These are phyloP conservation scores for Dynastes maya DNA, from an alignment of 2,888 invertebrate genomes.

Conservation along the genomic window DNA sequence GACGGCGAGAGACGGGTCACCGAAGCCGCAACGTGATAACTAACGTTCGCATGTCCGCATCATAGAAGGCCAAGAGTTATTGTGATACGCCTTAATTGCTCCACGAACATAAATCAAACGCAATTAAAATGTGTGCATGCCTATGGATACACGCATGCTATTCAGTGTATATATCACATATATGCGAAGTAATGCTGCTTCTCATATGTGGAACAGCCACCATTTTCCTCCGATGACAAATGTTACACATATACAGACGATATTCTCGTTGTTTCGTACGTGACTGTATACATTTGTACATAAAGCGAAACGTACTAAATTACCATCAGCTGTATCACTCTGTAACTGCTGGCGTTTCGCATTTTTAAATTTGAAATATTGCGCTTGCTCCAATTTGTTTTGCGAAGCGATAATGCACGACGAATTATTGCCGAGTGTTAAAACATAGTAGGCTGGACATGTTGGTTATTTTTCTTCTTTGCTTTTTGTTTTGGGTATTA, in stretches of 20 bases:
- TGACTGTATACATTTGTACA: not conserved
- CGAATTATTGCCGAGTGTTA: no score
- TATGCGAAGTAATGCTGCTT: slow-evolving; percentile 25
- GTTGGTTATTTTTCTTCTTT: no score
- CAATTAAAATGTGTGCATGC: slow-evolving; percentile 27
- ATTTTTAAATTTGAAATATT: slow-evolving; percentile 10
- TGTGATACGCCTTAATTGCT: slow-evolving; percentile 32
- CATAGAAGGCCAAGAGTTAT: slow-evolving; percentile 8
- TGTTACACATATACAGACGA: not conserved
- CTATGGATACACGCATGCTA: not conserved
- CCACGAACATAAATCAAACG: slow-evolving; percentile 28
- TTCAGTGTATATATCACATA: not conserved
- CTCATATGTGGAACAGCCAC: not conserved
- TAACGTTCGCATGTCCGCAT: slow-evolving; percentile 22
- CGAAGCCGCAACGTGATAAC: slow-evolving; percentile 25
- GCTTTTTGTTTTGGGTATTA: no score
- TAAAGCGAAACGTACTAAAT: not conserved
- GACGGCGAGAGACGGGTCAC: not conserved
- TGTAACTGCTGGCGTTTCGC: not conserved
- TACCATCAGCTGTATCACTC: not conserved
- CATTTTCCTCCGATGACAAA: not conserved
- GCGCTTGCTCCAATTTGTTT: not conserved
- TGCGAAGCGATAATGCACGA: not conserved
- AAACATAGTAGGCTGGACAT: no score
- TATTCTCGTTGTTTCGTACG: not conserved